Percentiles rank a stretch among this genome's conserved stretches.
Evolutionary conservation across 2,797 vertebrate genomes (phyloP).

Genomic region (Chelonia mydas): DNA sequence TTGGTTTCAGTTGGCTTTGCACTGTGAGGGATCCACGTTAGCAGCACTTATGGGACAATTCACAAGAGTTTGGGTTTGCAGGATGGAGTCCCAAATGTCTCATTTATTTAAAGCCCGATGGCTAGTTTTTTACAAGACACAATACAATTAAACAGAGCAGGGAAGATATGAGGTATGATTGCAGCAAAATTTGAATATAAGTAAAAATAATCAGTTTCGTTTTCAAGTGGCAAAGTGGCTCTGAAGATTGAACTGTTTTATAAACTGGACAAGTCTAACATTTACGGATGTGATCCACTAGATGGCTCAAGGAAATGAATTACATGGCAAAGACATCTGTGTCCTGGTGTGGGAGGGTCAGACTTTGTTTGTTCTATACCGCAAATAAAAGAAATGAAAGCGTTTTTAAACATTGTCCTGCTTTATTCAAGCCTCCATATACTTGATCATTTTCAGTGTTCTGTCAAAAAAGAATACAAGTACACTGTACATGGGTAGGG

Average conservation of each 20-base stretch:
- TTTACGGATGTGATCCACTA: conserved; percentile 36
- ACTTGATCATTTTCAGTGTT: neutral
- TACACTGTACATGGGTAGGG: rapidly evolving
- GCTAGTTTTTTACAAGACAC: rapidly evolving
- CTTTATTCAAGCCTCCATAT: neutral
- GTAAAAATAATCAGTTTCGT: neutral
- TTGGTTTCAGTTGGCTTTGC: neutral
- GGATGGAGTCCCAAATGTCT: neutral
- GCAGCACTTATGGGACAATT: neutral
- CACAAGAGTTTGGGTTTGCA: neutral
- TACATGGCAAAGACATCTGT: rapidly evolving
- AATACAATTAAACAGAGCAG: neutral
- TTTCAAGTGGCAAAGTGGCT: neutral
- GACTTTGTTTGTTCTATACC: neutral
- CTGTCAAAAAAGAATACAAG: neutral
- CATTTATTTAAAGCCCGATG: neutral
- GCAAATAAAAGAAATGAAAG: neutral
- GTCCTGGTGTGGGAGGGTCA: neutral
- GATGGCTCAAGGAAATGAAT: conserved; percentile 16
- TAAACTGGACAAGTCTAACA: neutral
- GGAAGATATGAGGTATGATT: neutral
- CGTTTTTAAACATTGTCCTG: rapidly evolving
- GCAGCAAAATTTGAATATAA: rapidly evolving
- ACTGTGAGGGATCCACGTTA: neutral
- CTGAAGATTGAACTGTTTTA: neutral